Base-by-base conservation (phyloP, 2,888 invertebrate species). In the Dolichomitus sp. region DNA sequence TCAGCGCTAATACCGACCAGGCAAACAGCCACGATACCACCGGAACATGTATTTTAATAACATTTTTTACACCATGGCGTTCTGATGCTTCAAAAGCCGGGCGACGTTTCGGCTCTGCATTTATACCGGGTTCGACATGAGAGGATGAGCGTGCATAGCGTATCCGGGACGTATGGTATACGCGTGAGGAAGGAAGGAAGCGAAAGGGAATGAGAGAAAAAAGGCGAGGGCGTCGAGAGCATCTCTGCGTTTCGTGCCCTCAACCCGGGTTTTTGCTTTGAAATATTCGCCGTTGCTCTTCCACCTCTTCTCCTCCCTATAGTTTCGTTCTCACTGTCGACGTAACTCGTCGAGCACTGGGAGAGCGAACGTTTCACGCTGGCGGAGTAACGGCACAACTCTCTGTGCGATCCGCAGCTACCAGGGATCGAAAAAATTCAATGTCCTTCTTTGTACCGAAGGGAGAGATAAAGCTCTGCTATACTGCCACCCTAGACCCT, bases 21-120 rank as follows among this genome's bases (percentile, higher is more conserved):
- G 83, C 19, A 61, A 85, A 85, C 84, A 83, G 70, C 70, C 76
- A 66, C 83, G 72, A 83, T 79, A 66, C 66, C 74, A 69, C 74
- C 57, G 80, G 87, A 90, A 75, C 54, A 57, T 86, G 87, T 87
- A 89, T 90, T 91, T 91, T 90, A 91, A 91, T 90, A 90, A 90
- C 86, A 84, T 87, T 87, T 87, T 87, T 88, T 85, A 81, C 81
- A 78, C 76, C 80, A 65, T 59, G 37, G n/a, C 40, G 37, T 65
- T 78, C 65, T 65, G 66, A 68, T 75, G 81, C 84, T 72, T 84
- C 84, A 86, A 86, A 85, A 86, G 83, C 83, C 54, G 23, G 37
- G 19, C 61, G 61, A 63, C 23, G 74, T 50, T 77, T 63, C 66
- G 48, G 19, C 59, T 48, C 37, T 66, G 65, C 63, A n/a, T 19